Evolutionary conservation across 1,140 invertebrate species (phyloP).

Genomic region (Parasteatoda tepidariorum): DNA sequence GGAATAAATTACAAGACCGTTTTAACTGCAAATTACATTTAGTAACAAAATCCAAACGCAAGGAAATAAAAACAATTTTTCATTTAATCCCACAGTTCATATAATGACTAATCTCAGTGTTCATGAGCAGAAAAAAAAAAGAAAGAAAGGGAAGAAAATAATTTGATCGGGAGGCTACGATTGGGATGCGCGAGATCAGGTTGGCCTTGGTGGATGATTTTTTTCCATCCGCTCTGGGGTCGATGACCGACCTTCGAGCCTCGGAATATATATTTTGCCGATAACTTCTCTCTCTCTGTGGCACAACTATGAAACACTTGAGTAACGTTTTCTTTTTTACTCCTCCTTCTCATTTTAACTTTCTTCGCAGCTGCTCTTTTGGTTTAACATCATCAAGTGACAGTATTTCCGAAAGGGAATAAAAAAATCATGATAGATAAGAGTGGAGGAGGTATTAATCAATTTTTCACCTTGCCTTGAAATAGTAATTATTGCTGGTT

Average conservation of each 20-base stretch:
- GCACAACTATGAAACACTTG: conserved; percentile 24
- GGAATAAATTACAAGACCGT: too few species aligned
- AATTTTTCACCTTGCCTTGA: not conserved
- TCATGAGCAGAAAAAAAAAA: too few species aligned
- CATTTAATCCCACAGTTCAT: too few species aligned
- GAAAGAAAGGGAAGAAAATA: too few species aligned
- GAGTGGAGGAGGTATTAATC: not conserved
- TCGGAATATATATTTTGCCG: not conserved
- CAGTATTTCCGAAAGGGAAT: too few species aligned
- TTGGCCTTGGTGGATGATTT: conserved; percentile 14
- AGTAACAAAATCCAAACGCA: too few species aligned
- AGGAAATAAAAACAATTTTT: too few species aligned
- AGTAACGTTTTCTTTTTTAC: conserved; percentile 18
- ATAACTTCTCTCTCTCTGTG: conserved; percentile 20
- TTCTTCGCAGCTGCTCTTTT: conserved; percentile 10
- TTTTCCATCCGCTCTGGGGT: not conserved
- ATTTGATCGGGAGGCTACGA: not conserved
- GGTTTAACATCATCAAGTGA: not conserved
- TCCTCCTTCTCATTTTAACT: conserved; percentile 11
- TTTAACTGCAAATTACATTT: too few species aligned
- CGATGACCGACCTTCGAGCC: conserved; percentile 44
- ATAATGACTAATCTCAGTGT: too few species aligned
- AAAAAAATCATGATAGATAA: not conserved
- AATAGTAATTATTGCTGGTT: not conserved
- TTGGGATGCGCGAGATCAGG: not conserved